phyloP scores from a whole-genome alignment of 30 jellyfish, hydroid and myxozoan species.

The Turritopsis dohrnii region DNA sequence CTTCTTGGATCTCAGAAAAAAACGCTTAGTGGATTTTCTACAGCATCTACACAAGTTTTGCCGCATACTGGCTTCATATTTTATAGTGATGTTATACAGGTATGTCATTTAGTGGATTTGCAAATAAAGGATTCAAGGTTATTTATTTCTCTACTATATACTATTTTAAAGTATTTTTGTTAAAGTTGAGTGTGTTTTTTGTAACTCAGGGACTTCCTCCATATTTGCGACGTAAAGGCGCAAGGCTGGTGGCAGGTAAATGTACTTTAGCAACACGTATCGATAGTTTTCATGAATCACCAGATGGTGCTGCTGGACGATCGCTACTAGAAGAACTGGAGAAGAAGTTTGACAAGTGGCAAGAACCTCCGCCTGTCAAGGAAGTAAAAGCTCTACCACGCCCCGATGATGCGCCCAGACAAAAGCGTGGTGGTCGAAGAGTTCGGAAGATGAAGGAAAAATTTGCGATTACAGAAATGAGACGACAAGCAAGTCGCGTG shows the following conservation, averaged over 20 bases:
- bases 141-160: too few relatives aligned
- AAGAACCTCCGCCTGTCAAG: conserved; percentile 98
- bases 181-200: too few relatives aligned
- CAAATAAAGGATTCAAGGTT: too few relatives aligned
- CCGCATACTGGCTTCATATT: conserved; percentile 95
- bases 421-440: conserved; percentile 96
- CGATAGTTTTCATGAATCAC: conserved; percentile 83
- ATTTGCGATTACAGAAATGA: conserved; percentile 98
- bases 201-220: conserved; percentile 97
- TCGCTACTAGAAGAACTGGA: conserved; percentile 72
- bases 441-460: conserved; percentile 92
- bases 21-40: conserved; percentile 80
- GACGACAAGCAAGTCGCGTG: conserved; percentile 95
- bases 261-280: conserved; percentile 90
- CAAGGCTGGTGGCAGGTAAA: conserved; percentile 85
- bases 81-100: conserved; percentile 93
- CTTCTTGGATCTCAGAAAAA: conserved; percentile 84
- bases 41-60: conserved; percentile 51
- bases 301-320: conserved; percentile 89
- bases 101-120: too few relatives aligned
- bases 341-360: conserved; percentile 77
- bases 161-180: too few relatives aligned
- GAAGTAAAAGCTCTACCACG: conserved; percentile 94
- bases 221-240: conserved; percentile 81
- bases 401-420: conserved; percentile 96